Conservation (phyloP, 1,140 invertebrate species). For the Drosophila equinoxialis region DNA sequence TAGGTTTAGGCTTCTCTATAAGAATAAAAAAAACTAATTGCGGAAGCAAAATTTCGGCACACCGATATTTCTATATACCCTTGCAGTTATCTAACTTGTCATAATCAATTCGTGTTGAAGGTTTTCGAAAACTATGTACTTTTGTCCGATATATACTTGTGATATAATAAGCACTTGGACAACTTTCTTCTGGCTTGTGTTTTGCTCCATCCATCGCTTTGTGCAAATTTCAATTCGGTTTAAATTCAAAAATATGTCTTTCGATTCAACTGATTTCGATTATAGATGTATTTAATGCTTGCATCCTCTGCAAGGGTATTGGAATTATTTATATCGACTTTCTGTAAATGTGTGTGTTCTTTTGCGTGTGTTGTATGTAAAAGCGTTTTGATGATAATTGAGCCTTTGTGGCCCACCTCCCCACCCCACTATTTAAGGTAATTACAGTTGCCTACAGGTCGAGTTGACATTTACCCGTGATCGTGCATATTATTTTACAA, state of each 20-base stretch:
- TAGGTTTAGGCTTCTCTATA: slow-evolving; percentile 7
- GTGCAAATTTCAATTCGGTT: no score
- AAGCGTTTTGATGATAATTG: slow-evolving; percentile 47
- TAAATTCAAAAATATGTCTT: no score
- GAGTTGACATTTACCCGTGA: slow-evolving; percentile 96
- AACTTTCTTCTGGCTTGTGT: no score
- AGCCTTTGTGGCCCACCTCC: slow-evolving; percentile 31
- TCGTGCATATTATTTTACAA: slow-evolving; percentile 97
- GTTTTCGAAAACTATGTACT: not conserved
- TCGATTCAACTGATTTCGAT: no score
- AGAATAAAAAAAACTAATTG: not conserved
- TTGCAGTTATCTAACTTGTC: not conserved
- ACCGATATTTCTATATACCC: slow-evolving; percentile 8
- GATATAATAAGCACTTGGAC: no score
- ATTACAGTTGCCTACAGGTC: slow-evolving; percentile 96
- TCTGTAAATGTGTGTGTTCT: slow-evolving; percentile 11
- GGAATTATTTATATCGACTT: not conserved
- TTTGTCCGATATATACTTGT: not conserved
- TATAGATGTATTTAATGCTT: no score
- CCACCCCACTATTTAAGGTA: slow-evolving; percentile 87
- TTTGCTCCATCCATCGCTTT: no score
- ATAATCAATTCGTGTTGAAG: no score
- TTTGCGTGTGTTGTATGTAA: slow-evolving; percentile 35
- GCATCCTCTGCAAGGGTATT: not conserved
- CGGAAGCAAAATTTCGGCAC: not conserved